Conservation (phyloP, 2,113 vertebrate genomes). For the Pungitius pungitius region DNA sequence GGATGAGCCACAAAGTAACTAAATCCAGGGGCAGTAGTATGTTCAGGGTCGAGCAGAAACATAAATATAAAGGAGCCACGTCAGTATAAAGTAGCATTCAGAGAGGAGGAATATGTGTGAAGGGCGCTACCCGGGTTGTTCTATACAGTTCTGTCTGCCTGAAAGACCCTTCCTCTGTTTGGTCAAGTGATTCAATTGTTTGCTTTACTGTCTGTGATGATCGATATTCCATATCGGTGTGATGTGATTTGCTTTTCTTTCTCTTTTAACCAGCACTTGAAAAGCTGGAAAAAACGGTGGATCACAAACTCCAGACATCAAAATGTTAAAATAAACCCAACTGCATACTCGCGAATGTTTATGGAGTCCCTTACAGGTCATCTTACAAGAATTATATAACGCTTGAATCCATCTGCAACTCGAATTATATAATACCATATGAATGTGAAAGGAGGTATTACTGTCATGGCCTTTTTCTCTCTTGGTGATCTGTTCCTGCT, state of each 20-base stretch:
- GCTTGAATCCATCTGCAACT: not conserved
- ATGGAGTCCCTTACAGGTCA: not conserved
- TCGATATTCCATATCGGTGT: no score
- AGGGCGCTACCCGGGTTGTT: no score
- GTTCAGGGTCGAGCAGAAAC: not conserved
- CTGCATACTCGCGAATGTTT: not conserved
- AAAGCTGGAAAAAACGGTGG: not conserved
- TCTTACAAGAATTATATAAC: not conserved
- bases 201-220: not conserved
- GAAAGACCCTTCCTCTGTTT: no score
- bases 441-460: not conserved
- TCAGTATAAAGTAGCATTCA: not conserved
- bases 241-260: no score
- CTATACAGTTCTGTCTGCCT: not conserved
- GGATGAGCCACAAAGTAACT: constrained; percentile 19
- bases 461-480: no score
- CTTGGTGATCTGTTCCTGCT: not conserved
- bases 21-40: constrained; percentile 16
- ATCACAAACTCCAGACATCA: not conserved
- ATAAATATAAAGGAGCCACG: not conserved
- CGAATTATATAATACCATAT: not conserved
- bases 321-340: not conserved
- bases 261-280: not conserved
- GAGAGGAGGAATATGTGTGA: not conserved
- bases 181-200: not conserved